Percentiles rank a stretch among this genome's conserved stretches.
Conservation (phyloP, 2,797 vertebrate species). For the Nannoperca australis region DNA sequence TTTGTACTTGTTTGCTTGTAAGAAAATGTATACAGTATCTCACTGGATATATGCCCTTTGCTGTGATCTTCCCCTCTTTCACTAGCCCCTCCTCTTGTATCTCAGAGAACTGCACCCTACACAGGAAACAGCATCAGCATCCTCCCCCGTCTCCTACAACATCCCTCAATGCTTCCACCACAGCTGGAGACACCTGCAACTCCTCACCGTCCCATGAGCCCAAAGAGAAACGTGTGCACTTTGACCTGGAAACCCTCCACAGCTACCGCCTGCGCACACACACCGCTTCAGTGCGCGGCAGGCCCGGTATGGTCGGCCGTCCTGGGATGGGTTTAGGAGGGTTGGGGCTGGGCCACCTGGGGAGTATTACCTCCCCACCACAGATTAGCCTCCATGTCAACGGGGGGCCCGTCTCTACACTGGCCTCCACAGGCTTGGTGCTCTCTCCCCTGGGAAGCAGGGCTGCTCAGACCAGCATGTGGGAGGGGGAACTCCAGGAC, state of each 20-base stretch:
- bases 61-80: constrained; percentile 55
- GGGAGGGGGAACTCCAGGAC: constrained; percentile 88
- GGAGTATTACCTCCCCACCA: constrained; percentile 60
- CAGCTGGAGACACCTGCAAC: constrained; percentile 75
- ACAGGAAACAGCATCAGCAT: constrained; percentile 76
- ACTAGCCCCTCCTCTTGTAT: constrained; percentile 85
- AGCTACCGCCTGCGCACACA: constrained; percentile 83
- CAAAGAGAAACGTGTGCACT: constrained; percentile 87
- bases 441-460: constrained; percentile 79
- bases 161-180: constrained; percentile 74
- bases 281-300: constrained; percentile 67
- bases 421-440: constrained; percentile 80
- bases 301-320: constrained; percentile 67
- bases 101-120: constrained; percentile 84
- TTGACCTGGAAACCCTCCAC: constrained; percentile 88
- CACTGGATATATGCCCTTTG: constrained; percentile 39
- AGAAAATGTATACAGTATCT: constrained; percentile 21
- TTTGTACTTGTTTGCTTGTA: neutral
- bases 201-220: constrained; percentile 78
- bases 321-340: constrained; percentile 84
- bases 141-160: constrained; percentile 74
- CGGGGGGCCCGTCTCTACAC: constrained; percentile 77
- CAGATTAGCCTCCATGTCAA: constrained; percentile 80
- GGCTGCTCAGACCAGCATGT: constrained; percentile 78
- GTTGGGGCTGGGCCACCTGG: constrained; percentile 68